Percentiles rank a stretch among this genome's conserved stretches.
Conservation (phyloP, 2,888 invertebrate genomes). For the Agrochola lota region DNA sequence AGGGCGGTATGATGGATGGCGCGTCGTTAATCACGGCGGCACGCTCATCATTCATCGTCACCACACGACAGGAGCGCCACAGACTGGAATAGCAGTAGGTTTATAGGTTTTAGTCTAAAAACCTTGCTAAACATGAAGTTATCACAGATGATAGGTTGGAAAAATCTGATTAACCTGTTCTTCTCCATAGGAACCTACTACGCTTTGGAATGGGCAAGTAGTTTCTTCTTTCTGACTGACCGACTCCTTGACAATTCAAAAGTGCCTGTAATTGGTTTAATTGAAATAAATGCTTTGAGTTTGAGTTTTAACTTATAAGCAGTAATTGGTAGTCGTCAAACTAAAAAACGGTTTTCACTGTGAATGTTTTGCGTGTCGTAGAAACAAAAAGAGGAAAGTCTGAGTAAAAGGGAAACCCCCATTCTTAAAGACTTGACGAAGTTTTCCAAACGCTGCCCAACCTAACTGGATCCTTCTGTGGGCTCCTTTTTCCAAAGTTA, state of each 20-base stretch:
- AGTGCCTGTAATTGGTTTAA: background rate
- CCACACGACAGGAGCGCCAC: constrained; percentile 54
- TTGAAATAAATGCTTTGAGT: background rate
- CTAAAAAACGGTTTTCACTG: too few species aligned
- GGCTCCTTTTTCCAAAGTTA: too few species aligned
- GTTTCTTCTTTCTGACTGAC: background rate
- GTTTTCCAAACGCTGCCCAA: too few species aligned
- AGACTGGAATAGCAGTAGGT: constrained; percentile 48
- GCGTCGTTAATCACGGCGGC: constrained; percentile 82
- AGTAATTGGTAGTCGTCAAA: background rate
- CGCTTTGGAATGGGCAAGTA: background rate
- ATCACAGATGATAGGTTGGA: too few species aligned
- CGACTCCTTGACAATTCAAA: background rate
- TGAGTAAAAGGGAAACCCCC: background rate
- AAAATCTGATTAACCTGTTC: background rate
- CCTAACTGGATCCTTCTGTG: too few species aligned
- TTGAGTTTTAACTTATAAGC: background rate
- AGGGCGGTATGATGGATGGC: constrained; percentile 74
- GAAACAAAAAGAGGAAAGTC: background rate
- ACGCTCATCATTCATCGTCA: constrained; percentile 73
- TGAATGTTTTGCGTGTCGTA: too few species aligned
- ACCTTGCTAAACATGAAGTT: background rate
- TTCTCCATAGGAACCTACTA: background rate
- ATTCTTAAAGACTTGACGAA: too few species aligned
- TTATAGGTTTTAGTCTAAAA: background rate